These are phyloP conservation scores for Gavialis gangeticus DNA, from an alignment of 2,113 vertebrate species.

Conservation along the genomic window DNA sequence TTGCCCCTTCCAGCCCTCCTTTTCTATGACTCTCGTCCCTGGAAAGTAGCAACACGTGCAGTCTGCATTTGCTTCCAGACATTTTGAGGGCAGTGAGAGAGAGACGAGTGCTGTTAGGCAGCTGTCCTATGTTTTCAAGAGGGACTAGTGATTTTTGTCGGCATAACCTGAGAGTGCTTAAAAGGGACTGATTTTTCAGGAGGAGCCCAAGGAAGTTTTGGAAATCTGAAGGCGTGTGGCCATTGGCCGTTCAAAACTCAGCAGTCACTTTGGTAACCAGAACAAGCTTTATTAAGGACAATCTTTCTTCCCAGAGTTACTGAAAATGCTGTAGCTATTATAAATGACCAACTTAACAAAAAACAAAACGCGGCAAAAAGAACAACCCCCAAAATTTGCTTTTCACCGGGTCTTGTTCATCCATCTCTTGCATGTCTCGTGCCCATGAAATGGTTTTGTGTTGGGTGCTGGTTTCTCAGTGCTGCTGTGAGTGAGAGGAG, in stretches of 20 bases:
- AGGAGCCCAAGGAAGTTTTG: neutral
- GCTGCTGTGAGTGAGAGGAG: neutral
- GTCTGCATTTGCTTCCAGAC: neutral
- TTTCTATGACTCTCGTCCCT: too few relatives aligned
- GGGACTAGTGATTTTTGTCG: neutral
- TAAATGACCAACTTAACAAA: neutral
- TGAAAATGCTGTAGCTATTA: neutral
- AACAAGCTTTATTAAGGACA: neutral
- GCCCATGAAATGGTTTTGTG: neutral
- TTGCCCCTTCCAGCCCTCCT: too few relatives aligned
- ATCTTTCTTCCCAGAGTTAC: neutral
- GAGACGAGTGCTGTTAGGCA: accelerated
- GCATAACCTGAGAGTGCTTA: neutral
- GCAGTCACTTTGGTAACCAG: accelerated
- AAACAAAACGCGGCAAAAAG: neutral
- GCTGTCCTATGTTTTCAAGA: neutral
- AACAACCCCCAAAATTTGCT: accelerated
- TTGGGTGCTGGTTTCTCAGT: neutral
- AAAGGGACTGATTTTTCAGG: neutral
- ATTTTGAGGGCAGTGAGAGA: accelerated
- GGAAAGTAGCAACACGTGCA: too few relatives aligned
- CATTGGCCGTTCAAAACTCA: accelerated
- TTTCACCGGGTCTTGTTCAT: neutral
- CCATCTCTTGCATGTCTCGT: neutral
- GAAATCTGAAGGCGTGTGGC: neutral